Percentiles rank a stretch among this genome's conserved stretches.
These are phyloP conservation scores for Mya arenaria DNA, from an alignment of 1,140 invertebrate species.

Conservation along the genomic window DNA sequence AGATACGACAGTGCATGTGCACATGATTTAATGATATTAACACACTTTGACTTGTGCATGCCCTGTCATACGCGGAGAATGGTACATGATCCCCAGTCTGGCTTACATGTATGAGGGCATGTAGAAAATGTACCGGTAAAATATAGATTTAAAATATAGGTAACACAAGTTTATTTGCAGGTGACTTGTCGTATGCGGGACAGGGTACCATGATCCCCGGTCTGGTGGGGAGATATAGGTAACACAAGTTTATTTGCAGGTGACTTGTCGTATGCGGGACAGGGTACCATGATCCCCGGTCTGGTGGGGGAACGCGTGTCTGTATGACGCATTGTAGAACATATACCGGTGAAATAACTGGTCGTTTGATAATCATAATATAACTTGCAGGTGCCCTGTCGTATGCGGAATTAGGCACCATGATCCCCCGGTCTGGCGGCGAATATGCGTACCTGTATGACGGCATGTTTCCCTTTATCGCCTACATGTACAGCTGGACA, in stretches of 20 bases:
- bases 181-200: constrained; percentile 75
- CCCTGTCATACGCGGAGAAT: too few relatives aligned
- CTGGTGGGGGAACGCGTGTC: constrained; percentile 75
- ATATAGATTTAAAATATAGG: too few relatives aligned
- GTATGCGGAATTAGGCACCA: constrained; percentile 76
- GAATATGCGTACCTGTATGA: constrained; percentile 74
- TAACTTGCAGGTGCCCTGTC: constrained; percentile 65
- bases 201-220: constrained; percentile 72
- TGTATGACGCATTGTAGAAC: too few relatives aligned
- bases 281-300: constrained; percentile 74
- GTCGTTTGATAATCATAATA: background rate
- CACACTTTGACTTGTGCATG: too few relatives aligned
- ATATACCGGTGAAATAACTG: background rate
- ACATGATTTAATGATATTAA: too few relatives aligned
- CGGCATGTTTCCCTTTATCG: constrained; percentile 62
- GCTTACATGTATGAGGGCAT: too few relatives aligned
- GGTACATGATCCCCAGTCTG: too few relatives aligned
- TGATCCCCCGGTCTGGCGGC: constrained; percentile 73
- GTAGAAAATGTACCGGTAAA: too few relatives aligned
- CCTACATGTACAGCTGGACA: constrained; percentile 65
- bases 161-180: too few relatives aligned
- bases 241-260: too few relatives aligned
- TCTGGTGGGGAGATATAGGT: constrained; percentile 77
- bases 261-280: constrained; percentile 74
- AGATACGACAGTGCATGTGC: too few relatives aligned